A percentile compares a stretch with the other conserved stretches of the same genome.
These are phyloP conservation scores for Cecidostiba fungosa DNA, from an alignment of 2,888 invertebrate species.

Conservation along the genomic window DNA sequence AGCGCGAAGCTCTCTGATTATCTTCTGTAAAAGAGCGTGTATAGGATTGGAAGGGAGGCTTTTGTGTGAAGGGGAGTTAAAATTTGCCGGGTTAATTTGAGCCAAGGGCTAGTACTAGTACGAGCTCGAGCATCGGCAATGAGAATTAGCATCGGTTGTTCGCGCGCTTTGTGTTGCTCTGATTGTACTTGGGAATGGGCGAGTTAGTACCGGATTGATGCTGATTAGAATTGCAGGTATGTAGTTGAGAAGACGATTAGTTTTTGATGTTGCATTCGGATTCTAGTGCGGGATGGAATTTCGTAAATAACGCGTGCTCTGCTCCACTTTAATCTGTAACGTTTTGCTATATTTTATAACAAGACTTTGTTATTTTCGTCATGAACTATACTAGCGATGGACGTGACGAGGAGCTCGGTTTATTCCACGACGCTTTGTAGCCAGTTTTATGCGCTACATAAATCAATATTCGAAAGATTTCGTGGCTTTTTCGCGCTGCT, in stretches of 20 bases:
- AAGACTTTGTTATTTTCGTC: slow-evolving; percentile 35
- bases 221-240: not conserved
- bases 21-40: not conserved
- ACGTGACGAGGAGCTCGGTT: not conserved
- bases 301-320: not conserved
- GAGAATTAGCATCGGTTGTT: not conserved
- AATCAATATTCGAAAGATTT: slow-evolving; percentile 69
- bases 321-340: not conserved
- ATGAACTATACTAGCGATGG: not conserved
- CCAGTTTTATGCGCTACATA: slow-evolving; percentile 70
- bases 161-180: not conserved
- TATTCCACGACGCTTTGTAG: slow-evolving; percentile 56
- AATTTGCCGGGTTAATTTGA: not conserved
- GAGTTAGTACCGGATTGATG: not conserved
- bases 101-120: not conserved
- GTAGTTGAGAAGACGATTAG: not conserved
- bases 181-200: not conserved
- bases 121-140: not conserved
- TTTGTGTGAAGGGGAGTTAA: not conserved
- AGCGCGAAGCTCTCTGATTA: not conserved
- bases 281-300: not conserved
- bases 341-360: too few species aligned
- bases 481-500: slow-evolving; percentile 60
- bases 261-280: not conserved
- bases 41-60: not conserved